Evolutionary conservation across 1,140 invertebrate genomes (phyloP).

Genomic region (Drosophila pachea): DNA sequence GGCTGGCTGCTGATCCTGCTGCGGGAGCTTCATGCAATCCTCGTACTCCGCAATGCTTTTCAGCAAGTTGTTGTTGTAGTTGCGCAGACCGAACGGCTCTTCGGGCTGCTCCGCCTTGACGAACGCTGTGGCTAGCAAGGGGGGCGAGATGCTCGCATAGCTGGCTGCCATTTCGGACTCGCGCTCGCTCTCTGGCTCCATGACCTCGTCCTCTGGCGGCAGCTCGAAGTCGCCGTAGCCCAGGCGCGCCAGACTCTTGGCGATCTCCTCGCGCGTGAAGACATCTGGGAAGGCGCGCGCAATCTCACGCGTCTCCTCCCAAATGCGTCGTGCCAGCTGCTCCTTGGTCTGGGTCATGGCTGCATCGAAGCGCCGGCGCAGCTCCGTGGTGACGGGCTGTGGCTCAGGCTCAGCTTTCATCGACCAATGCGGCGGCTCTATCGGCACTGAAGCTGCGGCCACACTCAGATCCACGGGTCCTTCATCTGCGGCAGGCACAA

Average conservation of each 20-base stretch:
- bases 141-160: constrained; percentile 25
- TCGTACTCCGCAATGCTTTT: constrained; percentile 76
- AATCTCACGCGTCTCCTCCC: constrained; percentile 75
- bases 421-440: constrained; percentile 42
- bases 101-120: constrained; percentile 43
- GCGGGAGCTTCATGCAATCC: constrained; percentile 62
- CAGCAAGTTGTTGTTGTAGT: constrained; percentile 73
- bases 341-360: constrained; percentile 69
- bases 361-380: constrained; percentile 59
- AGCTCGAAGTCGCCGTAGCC: constrained; percentile 75
- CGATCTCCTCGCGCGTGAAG: constrained; percentile 74
- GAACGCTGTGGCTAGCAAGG: neutral
- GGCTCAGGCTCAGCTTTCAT: constrained; percentile 39
- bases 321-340: constrained; percentile 71
- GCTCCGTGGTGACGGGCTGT: constrained; percentile 45
- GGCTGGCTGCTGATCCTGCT: constrained; percentile 20
- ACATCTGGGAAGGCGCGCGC: constrained; percentile 75
- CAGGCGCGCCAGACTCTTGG: constrained; percentile 65
- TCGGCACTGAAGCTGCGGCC: constrained; percentile 56
- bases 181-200: constrained; percentile 31
- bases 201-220: constrained; percentile 64
- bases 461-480: constrained; percentile 73
- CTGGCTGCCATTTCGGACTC: constrained; percentile 24
- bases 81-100: constrained; percentile 51
- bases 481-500: constrained; percentile 49